Evolutionary conservation across 2,797 vertebrate genomes (phyloP).

Genomic region (Danio aesculapii): DNA sequence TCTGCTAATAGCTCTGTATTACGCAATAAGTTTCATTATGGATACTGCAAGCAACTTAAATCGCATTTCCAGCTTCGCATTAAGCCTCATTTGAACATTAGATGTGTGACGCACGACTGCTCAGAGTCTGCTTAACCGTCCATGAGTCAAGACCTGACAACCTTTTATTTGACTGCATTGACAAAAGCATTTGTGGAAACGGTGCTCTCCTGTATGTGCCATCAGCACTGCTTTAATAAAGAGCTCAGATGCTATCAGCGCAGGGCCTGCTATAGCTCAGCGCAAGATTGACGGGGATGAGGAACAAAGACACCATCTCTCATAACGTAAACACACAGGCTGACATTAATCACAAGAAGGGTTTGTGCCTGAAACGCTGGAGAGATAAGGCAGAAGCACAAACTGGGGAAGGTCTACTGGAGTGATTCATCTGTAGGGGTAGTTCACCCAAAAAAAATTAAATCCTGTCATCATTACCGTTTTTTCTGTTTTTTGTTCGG

Average conservation of each 20-base stretch:
- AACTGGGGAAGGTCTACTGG: conserved; percentile 1
- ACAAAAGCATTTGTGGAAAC: conserved; percentile 24
- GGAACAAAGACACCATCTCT: conserved; percentile 46
- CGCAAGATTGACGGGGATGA: conserved; percentile 23
- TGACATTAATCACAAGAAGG: conserved; percentile 45
- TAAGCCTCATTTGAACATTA: background rate
- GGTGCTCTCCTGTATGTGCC: conserved; percentile 17
- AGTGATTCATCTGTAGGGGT: background rate
- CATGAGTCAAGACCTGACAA: conserved; percentile 13
- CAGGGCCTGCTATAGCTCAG: conserved; percentile 30
- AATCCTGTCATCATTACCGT: background rate
- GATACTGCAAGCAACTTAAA: background rate
- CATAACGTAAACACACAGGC: conserved; percentile 40
- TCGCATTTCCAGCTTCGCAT: background rate
- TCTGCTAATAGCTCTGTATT: background rate
- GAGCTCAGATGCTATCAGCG: conserved; percentile 36
- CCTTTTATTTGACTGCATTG: conserved; percentile 25
- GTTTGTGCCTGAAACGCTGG: conserved; percentile 26
- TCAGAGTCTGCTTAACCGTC: background rate
- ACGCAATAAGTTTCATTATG: background rate
- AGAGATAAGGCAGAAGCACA: conserved; percentile 28
- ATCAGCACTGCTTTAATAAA: conserved; percentile 39
- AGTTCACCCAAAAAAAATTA: background rate
- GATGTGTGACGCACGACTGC: background rate
- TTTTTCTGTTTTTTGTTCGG: no score